A percentile compares a stretch with the other conserved stretches of the same genome.
These are phyloP conservation scores for Nipponia nippon DNA, from an alignment of 2,113 vertebrate genomes.

Conservation along the genomic window DNA sequence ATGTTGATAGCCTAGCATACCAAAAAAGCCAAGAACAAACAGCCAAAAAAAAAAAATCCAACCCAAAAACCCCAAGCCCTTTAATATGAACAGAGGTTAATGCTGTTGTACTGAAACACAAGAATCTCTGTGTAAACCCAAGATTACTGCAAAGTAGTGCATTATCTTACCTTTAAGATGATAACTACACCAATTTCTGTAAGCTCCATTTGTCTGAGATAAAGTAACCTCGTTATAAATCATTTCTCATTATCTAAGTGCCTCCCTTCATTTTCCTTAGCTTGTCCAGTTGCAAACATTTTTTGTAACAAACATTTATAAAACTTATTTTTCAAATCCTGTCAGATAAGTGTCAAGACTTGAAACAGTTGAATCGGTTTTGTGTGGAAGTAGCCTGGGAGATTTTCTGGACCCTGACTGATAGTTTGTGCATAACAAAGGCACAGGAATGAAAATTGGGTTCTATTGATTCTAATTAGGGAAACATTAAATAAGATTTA, in stretches of 20 bases:
- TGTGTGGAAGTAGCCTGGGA: slow-evolving; percentile 49
- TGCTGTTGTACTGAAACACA: not conserved
- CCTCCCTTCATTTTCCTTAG: slow-evolving; percentile 55
- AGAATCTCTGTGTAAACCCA: slow-evolving; percentile 25
- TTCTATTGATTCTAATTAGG: slow-evolving; percentile 99
- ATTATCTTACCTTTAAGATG: slow-evolving; percentile 56
- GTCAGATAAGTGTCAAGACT: slow-evolving; percentile 52
- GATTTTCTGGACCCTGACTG: slow-evolving; percentile 77
- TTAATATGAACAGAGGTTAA: not conserved
- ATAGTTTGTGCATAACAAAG: slow-evolving; percentile 83
- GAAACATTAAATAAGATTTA: slow-evolving; percentile 98
- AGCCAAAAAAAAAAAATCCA: not conserved
- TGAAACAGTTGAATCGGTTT: not conserved
- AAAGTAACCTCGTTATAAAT: slow-evolving; percentile 59
- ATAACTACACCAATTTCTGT: slow-evolving; percentile 55
- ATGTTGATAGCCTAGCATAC: slow-evolving; percentile 26
- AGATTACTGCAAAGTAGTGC: slow-evolving; percentile 45
- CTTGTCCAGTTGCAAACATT: slow-evolving; percentile 60
- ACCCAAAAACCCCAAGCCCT: not conserved
- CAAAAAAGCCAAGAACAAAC: not conserved
- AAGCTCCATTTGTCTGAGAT: slow-evolving; percentile 54
- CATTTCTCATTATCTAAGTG: slow-evolving; percentile 64
- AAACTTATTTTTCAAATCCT: slow-evolving; percentile 70
- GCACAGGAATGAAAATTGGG: slow-evolving; percentile 87
- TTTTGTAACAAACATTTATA: slow-evolving; percentile 70